Percentiles rank a stretch among this genome's conserved stretches.
Conservation (phyloP, 2,113 vertebrate genomes). For the Cryptotis parvus region DNA sequence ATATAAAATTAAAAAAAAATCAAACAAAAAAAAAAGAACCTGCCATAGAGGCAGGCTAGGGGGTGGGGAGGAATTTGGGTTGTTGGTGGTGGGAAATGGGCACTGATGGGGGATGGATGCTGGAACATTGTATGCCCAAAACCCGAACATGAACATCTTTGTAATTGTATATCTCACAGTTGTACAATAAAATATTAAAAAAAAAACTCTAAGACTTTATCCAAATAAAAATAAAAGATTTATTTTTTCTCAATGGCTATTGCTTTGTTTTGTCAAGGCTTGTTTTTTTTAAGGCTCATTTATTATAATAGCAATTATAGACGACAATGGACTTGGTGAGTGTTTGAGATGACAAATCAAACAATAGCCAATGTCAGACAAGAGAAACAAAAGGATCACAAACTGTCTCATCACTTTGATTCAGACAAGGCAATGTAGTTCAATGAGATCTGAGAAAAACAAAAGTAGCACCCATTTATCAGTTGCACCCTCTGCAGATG, state of each 20-base stretch:
- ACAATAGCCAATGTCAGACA: slow-evolving; percentile 32
- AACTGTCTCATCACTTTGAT: not conserved
- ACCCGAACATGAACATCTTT: too few relatives aligned
- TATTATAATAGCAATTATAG: not conserved
- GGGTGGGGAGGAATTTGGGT: too few relatives aligned
- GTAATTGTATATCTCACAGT: too few relatives aligned
- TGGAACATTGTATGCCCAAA: too few relatives aligned
- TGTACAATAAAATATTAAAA: too few relatives aligned
- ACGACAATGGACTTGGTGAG: not conserved
- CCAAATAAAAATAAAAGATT: not conserved
- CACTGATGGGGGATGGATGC: too few relatives aligned
- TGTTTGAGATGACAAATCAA: not conserved
- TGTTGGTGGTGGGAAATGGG: too few relatives aligned
- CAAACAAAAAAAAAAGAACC: too few relatives aligned
- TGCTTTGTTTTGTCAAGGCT: too few relatives aligned
- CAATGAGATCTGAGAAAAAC: slow-evolving; percentile 44
- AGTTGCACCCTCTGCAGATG: not conserved
- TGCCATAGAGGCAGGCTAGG: too few relatives aligned
- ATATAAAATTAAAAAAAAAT: too few relatives aligned
- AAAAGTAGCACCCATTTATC: slow-evolving; percentile 22
- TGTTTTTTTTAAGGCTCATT: not conserved
- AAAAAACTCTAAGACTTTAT: not conserved
- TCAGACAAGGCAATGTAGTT: not conserved
- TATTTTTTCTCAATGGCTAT: not conserved
- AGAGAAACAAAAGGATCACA: slow-evolving; percentile 1